Evolutionary conservation across 53 echinoderm and acorn worm species (phyloP), one percentile per base, ranked within the genome.

Genomic region (Glandiceps talaboti): DNA sequence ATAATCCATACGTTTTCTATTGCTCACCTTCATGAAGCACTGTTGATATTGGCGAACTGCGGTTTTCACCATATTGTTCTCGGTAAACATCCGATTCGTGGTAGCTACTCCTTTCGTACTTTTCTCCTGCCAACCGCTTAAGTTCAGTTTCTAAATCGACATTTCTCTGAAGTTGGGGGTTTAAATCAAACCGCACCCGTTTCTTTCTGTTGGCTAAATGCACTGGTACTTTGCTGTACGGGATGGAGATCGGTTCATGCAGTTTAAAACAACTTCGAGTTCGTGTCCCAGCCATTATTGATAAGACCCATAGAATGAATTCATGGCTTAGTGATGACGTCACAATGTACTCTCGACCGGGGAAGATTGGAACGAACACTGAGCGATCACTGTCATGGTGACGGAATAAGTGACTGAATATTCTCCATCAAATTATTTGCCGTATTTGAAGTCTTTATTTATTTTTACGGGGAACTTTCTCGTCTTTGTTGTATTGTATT

Each of bases 81-180:
- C 92, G 89, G 89, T 86, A 92, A 0, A 92, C 84, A 27, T 84
- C 73, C n/a, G 92, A 92, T 33, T 89, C 85, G 25, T 84, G 82
- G 14, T 88, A 86, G 0, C 83, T 86, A 26, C 84, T 88, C 26
- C 79, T 82, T 27, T 92, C 76, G 76, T 85, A 92, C 14, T 78
- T 81, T 6, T 92, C 92, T 27, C 82, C 27, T 28, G 74, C 86
- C 77, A 92, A 74, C 28, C 77, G 81, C 74, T 87, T 86, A 25
- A 92, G 28, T 79, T 92, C 92, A 27, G 88, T 85, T 0, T 81
- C 77, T 28, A 92, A 83, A 31, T 81, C 79, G 1, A 80, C 86
- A 73, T 86, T 82, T 31, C 84, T 84, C 31, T 92, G 86, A 1
- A 92, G 86, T 0, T 81, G 84, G 28, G 84, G 92, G 31, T 87